Percentiles rank a stretch among this genome's conserved stretches.
These are phyloP conservation scores for Octopus bimaculoides DNA, from an alignment of 1,140 invertebrate species.

Conservation along the genomic window DNA sequence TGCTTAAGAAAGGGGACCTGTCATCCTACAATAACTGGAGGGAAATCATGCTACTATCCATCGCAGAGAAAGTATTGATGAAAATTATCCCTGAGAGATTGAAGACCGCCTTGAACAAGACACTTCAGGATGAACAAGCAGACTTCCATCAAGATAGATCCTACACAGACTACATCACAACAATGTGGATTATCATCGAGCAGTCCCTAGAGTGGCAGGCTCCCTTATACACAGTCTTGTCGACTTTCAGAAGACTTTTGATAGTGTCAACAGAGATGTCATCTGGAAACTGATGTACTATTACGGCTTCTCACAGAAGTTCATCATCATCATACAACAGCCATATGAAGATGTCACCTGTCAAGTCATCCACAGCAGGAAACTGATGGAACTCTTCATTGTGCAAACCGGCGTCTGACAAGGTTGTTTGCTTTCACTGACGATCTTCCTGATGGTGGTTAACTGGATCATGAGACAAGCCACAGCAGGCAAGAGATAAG, in stretches of 20 bases:
- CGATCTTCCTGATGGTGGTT: conserved; percentile 23
- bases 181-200: conserved; percentile 30
- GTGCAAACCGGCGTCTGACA: conserved; percentile 25
- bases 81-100: conserved; percentile 21
- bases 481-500: conserved; percentile 21
- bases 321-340: conserved; percentile 4
- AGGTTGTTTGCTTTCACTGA: conserved; percentile 26
- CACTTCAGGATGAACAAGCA: conserved; percentile 23
- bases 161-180: conserved; percentile 33
- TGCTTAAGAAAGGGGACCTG: conserved; percentile 28
- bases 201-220: too few species aligned
- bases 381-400: conserved; percentile 24
- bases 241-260: too few species aligned
- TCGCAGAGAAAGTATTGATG: conserved; percentile 27
- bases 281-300: too few species aligned
- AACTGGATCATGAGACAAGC: conserved; percentile 30
- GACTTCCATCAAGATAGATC: conserved; percentile 22
- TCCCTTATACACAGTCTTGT: too few species aligned
- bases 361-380: too few species aligned
- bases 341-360: neutral
- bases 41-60: conserved; percentile 33
- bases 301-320: too few species aligned
- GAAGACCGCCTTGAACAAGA: conserved; percentile 17
- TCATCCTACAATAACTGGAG: too few species aligned
- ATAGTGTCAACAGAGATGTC: too few species aligned